A percentile compares a stretch with the other conserved stretches of the same genome.
Evolutionary conservation across 1,140 invertebrate species (phyloP).

Genomic region (Onthophagus taurus): DNA sequence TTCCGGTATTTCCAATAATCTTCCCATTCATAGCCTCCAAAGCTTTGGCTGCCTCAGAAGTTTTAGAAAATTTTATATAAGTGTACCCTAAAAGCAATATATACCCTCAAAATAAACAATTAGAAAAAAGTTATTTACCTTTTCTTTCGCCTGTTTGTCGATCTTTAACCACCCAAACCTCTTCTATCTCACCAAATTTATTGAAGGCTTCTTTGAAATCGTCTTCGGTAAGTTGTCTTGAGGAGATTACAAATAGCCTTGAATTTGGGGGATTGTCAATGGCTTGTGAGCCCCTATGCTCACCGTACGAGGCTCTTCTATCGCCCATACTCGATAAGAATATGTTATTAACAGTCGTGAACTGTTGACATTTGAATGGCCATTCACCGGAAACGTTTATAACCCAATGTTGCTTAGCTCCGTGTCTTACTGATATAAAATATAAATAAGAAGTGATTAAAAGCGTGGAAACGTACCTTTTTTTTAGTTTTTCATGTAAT

Average conservation of each 20-base stretch:
- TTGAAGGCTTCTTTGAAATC: slow-evolving; percentile 70
- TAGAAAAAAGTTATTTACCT: slow-evolving; percentile 44
- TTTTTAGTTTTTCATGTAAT: too few relatives aligned
- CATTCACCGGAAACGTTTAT: too few relatives aligned
- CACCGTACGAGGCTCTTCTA: slow-evolving; percentile 11
- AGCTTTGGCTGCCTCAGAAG: slow-evolving; percentile 73
- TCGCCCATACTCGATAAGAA: too few relatives aligned
- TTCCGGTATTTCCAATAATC: slow-evolving; percentile 57
- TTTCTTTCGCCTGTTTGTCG: slow-evolving; percentile 75
- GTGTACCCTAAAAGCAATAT: slow-evolving; percentile 47
- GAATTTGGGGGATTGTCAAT: slow-evolving; percentile 79
- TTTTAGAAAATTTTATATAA: slow-evolving; percentile 79
- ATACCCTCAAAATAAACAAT: neutral
- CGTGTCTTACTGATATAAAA: too few relatives aligned
- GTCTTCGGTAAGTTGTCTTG: slow-evolving; percentile 69
- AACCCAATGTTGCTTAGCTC: too few relatives aligned
- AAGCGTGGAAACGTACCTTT: too few relatives aligned
- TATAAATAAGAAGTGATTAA: too few relatives aligned
- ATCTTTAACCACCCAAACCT: slow-evolving; percentile 83
- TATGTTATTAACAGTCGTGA: too few relatives aligned
- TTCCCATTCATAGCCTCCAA: slow-evolving; percentile 82
- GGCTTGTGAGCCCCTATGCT: slow-evolving; percentile 14
- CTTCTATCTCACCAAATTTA: slow-evolving; percentile 75
- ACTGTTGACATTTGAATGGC: too few relatives aligned
- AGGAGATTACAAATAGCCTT: slow-evolving; percentile 78